phyloP scores from a whole-genome alignment of 53 echinoderm and acorn worm genomes.

The Astropecten irregularis region DNA sequence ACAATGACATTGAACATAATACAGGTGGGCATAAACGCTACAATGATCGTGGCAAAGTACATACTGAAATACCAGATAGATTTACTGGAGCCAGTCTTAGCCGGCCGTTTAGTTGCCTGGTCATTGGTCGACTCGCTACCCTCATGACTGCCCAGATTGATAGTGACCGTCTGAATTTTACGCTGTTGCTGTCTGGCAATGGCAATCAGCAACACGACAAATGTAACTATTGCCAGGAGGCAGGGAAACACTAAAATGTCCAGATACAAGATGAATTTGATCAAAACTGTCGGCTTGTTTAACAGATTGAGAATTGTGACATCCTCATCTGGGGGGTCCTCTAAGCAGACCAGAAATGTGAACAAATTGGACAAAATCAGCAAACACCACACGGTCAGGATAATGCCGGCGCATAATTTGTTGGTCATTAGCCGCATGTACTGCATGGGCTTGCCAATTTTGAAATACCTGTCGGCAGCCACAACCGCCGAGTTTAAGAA shows the following conservation, averaged over 20 bases:
- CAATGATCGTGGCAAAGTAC: background rate
- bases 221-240: background rate
- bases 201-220: background rate
- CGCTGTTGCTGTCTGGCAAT: constrained; percentile 28
- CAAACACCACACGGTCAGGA: background rate
- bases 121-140: background rate
- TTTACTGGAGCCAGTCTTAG: background rate
- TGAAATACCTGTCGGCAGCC: constrained; percentile 21
- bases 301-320: background rate
- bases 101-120: background rate
- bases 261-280: background rate
- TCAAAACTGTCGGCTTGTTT: background rate
- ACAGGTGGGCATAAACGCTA: background rate
- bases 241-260: background rate
- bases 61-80: background rate
- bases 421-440: constrained; percentile 20
- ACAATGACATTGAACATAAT: background rate
- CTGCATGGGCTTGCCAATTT: constrained; percentile 16
- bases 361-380: background rate
- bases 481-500: background rate
- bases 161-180: background rate
- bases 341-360: background rate
- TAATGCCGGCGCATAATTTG: background rate
- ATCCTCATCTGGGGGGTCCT: background rate
- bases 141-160: background rate